These are phyloP conservation scores for Anguilla japonica DNA, from an alignment of 2,113 vertebrate genomes.

Conservation along the genomic window DNA sequence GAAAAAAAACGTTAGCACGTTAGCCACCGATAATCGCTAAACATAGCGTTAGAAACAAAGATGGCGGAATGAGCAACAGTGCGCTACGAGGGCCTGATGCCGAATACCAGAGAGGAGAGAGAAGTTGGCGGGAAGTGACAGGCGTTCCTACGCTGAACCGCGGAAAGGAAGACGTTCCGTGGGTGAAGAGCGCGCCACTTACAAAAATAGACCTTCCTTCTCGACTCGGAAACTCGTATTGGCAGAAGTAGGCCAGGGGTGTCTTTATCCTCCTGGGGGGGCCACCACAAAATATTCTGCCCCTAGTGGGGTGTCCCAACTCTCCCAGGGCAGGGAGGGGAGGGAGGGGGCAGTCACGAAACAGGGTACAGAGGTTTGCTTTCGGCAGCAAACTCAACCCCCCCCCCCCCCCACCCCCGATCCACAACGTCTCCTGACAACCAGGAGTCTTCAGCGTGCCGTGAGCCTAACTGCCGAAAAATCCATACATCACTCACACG, in stretches of 20 bases:
- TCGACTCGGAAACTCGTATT: not conserved
- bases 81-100: too few relatives aligned
- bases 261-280: not conserved
- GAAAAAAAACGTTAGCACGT: too few relatives aligned
- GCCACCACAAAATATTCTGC: not conserved
- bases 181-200: not conserved
- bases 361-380: not conserved
- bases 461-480: conserved; percentile 52
- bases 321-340: not conserved
- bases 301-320: not conserved
- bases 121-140: not conserved
- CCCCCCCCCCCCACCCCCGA: too few relatives aligned
- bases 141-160: too few relatives aligned
- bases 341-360: not conserved
- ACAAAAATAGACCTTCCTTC: not conserved
- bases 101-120: not conserved
- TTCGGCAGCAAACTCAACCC: not conserved
- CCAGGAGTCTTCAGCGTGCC: conserved; percentile 9
- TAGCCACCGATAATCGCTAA: too few relatives aligned
- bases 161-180: not conserved
- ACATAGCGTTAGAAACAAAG: too few relatives aligned
- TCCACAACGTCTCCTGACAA: not conserved
- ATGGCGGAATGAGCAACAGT: too few relatives aligned
- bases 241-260: not conserved
- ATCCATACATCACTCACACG: conserved; percentile 45